phyloP scores from a whole-genome alignment of 30 jellyfish, hydroid and myxozoan genomes.

The Hydractinia echinata region DNA sequence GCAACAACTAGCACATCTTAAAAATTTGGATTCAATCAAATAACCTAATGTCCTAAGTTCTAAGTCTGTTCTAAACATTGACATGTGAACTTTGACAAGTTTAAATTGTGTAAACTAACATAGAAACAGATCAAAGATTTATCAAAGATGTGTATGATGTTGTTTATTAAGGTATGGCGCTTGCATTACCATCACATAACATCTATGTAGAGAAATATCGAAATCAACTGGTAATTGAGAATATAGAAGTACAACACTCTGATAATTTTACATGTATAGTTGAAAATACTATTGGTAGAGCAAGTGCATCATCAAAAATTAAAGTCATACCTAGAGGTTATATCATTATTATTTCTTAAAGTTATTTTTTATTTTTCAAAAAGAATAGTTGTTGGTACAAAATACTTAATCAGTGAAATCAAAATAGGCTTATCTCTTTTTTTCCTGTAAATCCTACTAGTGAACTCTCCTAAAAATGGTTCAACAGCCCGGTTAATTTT shows the following conservation, averaged over 20 bases:
- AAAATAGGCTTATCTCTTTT: too few relatives aligned
- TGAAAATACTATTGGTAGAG: constrained; percentile 53
- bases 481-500: too few relatives aligned
- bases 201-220: constrained; percentile 30
- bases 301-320: constrained; percentile 44
- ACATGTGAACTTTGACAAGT: too few relatives aligned
- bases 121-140: too few relatives aligned
- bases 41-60: too few relatives aligned
- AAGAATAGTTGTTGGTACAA: background rate
- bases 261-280: constrained; percentile 77
- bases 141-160: too few relatives aligned
- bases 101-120: too few relatives aligned
- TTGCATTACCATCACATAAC: constrained; percentile 17
- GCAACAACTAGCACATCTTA: too few relatives aligned
- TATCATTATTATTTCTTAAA: background rate
- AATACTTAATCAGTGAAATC: background rate
- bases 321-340: constrained; percentile 66
- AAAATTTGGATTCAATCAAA: too few relatives aligned
- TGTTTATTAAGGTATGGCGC: background rate
- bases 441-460: too few relatives aligned
- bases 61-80: too few relatives aligned
- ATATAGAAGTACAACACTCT: constrained; percentile 46
- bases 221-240: constrained; percentile 38
- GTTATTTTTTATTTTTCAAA: background rate
- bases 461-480: too few relatives aligned